Evolutionary conservation across 92 coral and sea anemone species (phyloP).

Genomic region (Zoanthus gigantus): DNA sequence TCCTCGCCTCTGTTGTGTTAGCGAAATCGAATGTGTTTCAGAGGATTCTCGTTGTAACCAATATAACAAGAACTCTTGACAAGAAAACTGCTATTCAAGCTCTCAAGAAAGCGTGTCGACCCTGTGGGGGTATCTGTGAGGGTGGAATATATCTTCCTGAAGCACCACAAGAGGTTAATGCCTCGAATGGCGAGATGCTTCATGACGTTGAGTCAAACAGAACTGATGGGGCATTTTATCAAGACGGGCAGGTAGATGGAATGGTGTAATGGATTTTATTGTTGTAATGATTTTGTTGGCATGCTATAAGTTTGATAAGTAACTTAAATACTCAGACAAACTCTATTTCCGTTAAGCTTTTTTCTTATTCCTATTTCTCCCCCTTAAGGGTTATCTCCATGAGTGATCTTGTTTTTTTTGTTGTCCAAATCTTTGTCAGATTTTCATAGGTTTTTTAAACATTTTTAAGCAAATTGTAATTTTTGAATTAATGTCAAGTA

Average conservation of each 20-base stretch:
- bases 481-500: too few species aligned
- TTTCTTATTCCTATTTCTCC: too few species aligned
- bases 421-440: too few species aligned
- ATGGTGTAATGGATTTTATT: not conserved
- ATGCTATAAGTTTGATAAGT: too few species aligned
- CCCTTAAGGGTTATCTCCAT: too few species aligned
- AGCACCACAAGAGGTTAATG: slow-evolving; percentile 17
- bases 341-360: too few species aligned
- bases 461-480: too few species aligned
- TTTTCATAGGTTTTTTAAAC: too few species aligned
- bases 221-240: not conserved
- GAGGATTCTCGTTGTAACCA: slow-evolving; percentile 86
- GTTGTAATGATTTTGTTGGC: too few species aligned
- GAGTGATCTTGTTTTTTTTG: too few species aligned
- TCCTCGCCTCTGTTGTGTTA: slow-evolving; percentile 79
- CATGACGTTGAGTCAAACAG: not conserved
- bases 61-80: slow-evolving; percentile 77
- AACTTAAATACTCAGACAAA: too few species aligned
- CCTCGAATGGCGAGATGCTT: not conserved
- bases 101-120: slow-evolving; percentile 86
- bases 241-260: slow-evolving; percentile 14
- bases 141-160: slow-evolving; percentile 76
- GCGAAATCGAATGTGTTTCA: slow-evolving; percentile 79
- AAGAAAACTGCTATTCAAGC: slow-evolving; percentile 77
- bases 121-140: slow-evolving; percentile 86